Evolutionary conservation across 2,797 vertebrate genomes (phyloP), one percentile per base, ranked within the genome.

Genomic region (Melanotaenia nigrans): DNA sequence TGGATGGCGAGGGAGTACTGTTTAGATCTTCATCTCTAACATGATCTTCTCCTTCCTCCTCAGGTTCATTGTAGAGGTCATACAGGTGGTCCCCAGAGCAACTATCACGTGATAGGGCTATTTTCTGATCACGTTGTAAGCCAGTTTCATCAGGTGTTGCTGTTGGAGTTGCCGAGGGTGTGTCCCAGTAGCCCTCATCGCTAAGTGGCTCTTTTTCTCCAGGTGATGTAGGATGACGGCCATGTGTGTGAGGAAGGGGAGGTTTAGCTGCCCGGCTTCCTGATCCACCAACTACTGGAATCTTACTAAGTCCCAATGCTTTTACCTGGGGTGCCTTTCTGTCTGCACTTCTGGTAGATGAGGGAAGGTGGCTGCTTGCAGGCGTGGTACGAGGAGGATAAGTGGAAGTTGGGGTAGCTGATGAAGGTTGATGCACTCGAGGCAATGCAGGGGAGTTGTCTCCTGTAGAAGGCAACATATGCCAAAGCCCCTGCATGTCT

Each of bases 141-240:
- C 92, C 80, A 0, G 92, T 86, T 61, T 95, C 94, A 24, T 97
- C 97, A 13, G 98, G 97, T 77, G 97, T 96, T 0, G 96, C 97
- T 66, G 96, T 96, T 0, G 96, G 96, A 13, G 96, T 97, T 0
- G 97, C 96, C 0, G 96, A 96, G 42, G 96, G 95, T 16, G 97
- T 97, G 82, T 98, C 98, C 97, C 97, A 97, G 92, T 97, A 98
- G 60, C 97, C 97, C 85, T 99, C 97, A 0, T 99, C 98, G 0
- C 97, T 97, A 14, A 96, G 96, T 5, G 93, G 94, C 68, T 97
- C 96, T 85, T 96, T 96, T 68, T 96, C 96, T 64, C 95, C 92
- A 49, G 96, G 96, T 4, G 91, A 93, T 58, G 89, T 82, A 18
- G 92, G 87, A 42, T 90, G 90, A 13, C 89, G 90, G 30, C 82